Evolutionary conservation across 2,797 vertebrate species (phyloP), one percentile per base, ranked within the genome.

Genomic region (Malacoraja senta): DNA sequence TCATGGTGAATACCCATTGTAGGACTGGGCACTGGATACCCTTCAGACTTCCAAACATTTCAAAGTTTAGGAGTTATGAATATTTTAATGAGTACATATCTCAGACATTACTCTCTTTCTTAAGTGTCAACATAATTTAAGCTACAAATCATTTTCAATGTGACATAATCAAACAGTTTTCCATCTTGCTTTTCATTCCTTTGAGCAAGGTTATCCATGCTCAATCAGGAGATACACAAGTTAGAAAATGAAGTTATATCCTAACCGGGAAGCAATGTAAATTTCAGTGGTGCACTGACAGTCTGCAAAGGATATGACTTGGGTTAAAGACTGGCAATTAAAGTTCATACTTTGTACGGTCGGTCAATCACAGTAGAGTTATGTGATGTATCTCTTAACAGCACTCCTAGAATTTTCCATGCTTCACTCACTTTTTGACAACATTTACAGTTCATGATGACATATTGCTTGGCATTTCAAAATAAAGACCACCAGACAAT

Each of bases 11-110:
- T 58, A 58, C 61, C 81, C 53, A 53, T 68, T 88, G n/a, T 68
- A 9, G 61, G 32, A 8, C 84, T 8, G 61, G 35, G n/a, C 35
- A 9, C 84, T 68, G 63, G 65, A 86, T 32, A 58, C 61, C 53
- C 83, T 86, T 88, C 84, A 68, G 84, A 63, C 17, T 88, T 88
- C 68, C 65, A 88, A 68, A 68, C 63, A 68, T 65, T 88, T 88
- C 61, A 88, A 88, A 68, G 84, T 68, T 88, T n/a, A 8, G n/a
- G 2, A 19, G 84, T 65, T 19, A 88, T 88, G 63, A 88, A 88
- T 88, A 88, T 88, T 88, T 88, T 35, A 88, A 68, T 68, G 84
- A 68, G 63, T 68, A 68, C 63, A 68, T 68, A 88, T 7, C 29
- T 8, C n/a, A n/a, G 61, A n/a, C 61, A 65, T 88, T 65, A 65